A percentile compares a stretch with the other conserved stretches of the same genome.
phyloP scores from a whole-genome alignment of 2,888 invertebrate species.

The Leptopterna dolabrata region DNA sequence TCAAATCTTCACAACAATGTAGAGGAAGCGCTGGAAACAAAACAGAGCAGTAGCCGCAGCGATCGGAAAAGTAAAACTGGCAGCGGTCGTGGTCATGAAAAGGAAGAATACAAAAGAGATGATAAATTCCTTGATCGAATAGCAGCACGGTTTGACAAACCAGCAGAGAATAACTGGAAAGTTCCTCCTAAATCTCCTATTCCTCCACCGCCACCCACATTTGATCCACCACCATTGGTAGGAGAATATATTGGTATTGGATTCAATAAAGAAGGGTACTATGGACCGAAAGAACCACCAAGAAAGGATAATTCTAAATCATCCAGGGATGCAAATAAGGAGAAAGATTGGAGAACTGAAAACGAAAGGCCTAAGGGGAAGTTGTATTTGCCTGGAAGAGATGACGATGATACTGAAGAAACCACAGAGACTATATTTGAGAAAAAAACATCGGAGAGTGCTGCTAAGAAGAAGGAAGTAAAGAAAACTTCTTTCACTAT shows the following conservation, averaged over 20 bases:
- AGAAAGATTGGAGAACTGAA: not conserved
- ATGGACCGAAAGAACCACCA: conserved; percentile 45
- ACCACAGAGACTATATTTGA: conserved; percentile 67
- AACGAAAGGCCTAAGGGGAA: conserved; percentile 11
- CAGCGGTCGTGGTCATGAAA: not conserved
- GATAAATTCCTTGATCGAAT: not conserved
- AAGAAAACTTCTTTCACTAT: conserved; percentile 61
- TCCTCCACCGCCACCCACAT: not conserved
- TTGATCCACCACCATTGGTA: not conserved
- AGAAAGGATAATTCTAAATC: not conserved
- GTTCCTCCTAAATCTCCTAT: not conserved
- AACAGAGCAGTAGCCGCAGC: not conserved
- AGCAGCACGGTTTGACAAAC: not conserved
- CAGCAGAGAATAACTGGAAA: not conserved
- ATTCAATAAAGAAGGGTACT: not conserved
- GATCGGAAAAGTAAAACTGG: not conserved
- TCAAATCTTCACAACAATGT: not conserved
- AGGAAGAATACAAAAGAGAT: not conserved
- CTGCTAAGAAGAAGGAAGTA: conserved; percentile 57
- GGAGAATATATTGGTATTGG: not conserved
- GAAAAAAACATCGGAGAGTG: conserved; percentile 64
- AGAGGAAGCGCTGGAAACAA: not conserved
- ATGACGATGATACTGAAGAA: conserved; percentile 61
- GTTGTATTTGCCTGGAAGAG: conserved; percentile 36
- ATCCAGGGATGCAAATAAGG: not conserved